Percentiles rank a stretch among this genome's conserved stretches.
These are phyloP conservation scores for Apoda limacodes DNA, from an alignment of 2,888 invertebrate species.

Conservation along the genomic window DNA sequence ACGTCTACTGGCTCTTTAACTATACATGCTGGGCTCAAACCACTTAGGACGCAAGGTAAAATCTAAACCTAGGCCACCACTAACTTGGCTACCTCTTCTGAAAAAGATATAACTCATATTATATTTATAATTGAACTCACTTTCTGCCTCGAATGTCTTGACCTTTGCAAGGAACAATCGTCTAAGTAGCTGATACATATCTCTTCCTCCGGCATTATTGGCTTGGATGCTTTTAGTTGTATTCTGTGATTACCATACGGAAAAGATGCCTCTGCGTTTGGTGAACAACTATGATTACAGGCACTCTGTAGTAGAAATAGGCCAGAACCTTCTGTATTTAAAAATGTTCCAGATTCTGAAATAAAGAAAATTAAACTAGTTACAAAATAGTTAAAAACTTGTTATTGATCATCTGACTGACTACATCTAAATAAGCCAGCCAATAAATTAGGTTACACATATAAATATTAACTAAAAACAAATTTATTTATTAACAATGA, in stretches of 20 bases:
- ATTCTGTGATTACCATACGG: constrained; percentile 84
- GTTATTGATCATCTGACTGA: not conserved
- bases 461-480: no score
- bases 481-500: no score
- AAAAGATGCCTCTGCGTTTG: constrained; percentile 89
- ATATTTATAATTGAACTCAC: constrained; percentile 34
- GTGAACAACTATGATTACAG: constrained; percentile 92
- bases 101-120: no score
- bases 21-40: no score
- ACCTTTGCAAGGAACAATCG: constrained; percentile 82
- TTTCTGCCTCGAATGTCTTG: constrained; percentile 89
- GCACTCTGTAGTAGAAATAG: constrained; percentile 88
- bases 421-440: no score
- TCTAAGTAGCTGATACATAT: constrained; percentile 92
- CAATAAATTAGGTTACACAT: no score
- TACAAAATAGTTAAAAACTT: no score
- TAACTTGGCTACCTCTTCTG: no score
- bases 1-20: no score
- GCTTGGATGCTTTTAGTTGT: constrained; percentile 76
- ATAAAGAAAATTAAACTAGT: constrained; percentile 11
- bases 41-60: no score
- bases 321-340: constrained; percentile 94
- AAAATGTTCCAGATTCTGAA: constrained; percentile 78
- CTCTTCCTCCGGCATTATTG: constrained; percentile 86
- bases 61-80: no score